These are phyloP conservation scores for Falco biarmicus DNA, from an alignment of 2,797 vertebrate genomes.

Conservation along the genomic window DNA sequence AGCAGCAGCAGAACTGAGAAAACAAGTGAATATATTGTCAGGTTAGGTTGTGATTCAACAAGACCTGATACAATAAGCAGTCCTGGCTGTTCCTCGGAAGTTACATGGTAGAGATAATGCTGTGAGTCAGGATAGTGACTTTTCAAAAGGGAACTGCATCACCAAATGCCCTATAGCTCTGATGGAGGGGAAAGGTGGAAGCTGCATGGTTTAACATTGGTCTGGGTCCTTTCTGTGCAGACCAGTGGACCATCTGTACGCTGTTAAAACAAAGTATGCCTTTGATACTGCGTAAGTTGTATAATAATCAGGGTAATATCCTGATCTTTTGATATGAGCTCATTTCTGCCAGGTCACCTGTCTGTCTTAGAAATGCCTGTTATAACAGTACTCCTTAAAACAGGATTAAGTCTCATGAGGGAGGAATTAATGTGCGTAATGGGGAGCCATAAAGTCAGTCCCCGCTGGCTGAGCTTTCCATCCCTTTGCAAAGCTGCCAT, in stretches of 20 bases:
- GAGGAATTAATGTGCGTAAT: not conserved
- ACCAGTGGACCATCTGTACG: not conserved
- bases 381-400: not conserved
- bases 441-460: not conserved
- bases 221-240: not conserved
- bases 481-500: not conserved
- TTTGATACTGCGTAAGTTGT: not conserved
- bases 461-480: not conserved
- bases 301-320: not conserved
- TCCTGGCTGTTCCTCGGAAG: not conserved
- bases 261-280: not conserved
- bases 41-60: not conserved
- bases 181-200: not conserved
- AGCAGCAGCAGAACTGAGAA: not conserved
- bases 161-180: not conserved
- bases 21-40: not conserved
- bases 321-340: not conserved
- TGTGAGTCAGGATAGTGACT: not conserved
- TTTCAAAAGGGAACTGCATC: not conserved
- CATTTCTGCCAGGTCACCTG: not conserved
- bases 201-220: not conserved
- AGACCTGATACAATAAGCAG: not conserved
- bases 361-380: not conserved
- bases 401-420: not conserved
- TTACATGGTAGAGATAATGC: not conserved